phyloP scores from a whole-genome alignment of 1,140 invertebrate species.

The Drosophila sp. region DNA sequence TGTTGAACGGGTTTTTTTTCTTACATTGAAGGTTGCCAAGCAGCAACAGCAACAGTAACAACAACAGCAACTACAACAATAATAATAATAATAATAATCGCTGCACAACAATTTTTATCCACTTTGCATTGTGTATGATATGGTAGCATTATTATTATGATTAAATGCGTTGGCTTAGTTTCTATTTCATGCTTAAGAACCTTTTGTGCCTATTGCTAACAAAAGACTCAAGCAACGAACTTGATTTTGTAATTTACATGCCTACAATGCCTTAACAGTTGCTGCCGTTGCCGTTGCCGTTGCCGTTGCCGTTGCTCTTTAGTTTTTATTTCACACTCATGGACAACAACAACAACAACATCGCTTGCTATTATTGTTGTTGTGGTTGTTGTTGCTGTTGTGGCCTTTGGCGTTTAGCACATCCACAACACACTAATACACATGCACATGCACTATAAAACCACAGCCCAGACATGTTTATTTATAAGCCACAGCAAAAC shows the following conservation, averaged over 20 bases:
- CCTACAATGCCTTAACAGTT: conserved; percentile 30
- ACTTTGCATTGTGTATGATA: conserved; percentile 41
- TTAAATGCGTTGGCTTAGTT: conserved; percentile 63
- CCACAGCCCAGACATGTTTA: conserved; percentile 53
- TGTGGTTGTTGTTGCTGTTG: conserved; percentile 16
- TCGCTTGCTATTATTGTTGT: not conserved
- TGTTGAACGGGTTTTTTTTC: conserved; percentile 60
- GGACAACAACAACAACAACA: conserved; percentile 57
- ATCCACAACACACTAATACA: conserved; percentile 38
- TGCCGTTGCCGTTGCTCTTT: conserved; percentile 24
- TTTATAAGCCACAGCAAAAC: conserved; percentile 66
- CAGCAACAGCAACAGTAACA: conserved; percentile 9
- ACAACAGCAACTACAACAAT: conserved; percentile 3
- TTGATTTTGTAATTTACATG: conserved; percentile 83
- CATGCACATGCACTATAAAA: conserved; percentile 57
- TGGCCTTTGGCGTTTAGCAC: conserved; percentile 71
- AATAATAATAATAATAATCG: conserved; percentile 18
- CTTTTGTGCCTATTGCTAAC: conserved; percentile 69
- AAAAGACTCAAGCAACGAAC: conserved; percentile 79
- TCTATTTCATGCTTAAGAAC: conserved; percentile 69
- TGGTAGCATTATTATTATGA: conserved; percentile 41
- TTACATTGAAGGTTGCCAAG: conserved; percentile 55
- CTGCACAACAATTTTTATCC: conserved; percentile 38
- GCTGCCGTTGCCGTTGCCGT: conserved; percentile 23
- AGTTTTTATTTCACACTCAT: conserved; percentile 75